phyloP scores from a whole-genome alignment of 2,797 vertebrate genomes.

The Denticeps clupeoides region DNA sequence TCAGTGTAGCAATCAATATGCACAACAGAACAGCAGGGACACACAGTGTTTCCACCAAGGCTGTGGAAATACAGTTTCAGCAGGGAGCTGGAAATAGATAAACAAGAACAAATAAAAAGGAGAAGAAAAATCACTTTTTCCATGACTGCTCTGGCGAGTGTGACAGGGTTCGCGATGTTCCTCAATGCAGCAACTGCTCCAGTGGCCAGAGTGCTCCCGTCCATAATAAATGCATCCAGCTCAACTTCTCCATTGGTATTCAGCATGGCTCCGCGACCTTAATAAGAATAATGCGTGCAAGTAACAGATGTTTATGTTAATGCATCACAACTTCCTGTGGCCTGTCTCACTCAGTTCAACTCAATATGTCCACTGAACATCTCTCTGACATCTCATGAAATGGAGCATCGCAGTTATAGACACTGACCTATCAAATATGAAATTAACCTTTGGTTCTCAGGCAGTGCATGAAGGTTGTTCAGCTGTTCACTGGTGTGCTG shows the following conservation, averaged over 20 bases:
- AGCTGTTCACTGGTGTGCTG: no score
- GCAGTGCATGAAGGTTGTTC: no score
- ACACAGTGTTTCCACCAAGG: not conserved
- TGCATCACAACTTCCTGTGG: conserved; percentile 29
- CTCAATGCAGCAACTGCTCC: conserved; percentile 53
- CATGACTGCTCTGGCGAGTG: conserved; percentile 55
- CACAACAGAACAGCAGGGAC: no score
- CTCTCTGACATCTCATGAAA: no score
- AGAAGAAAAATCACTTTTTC: conserved; percentile 45
- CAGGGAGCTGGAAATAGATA: no score
- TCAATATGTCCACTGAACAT: conserved; percentile 43
- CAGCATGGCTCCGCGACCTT: conserved; percentile 52
- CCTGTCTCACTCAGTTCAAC: conserved; percentile 11
- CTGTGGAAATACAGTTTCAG: no score
- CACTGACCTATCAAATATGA: no score
- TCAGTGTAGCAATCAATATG: no score
- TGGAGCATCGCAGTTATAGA: no score
- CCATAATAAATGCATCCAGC: conserved; percentile 64
- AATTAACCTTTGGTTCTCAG: no score
- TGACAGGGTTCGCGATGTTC: conserved; percentile 60
- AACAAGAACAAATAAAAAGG: conserved; percentile 8
- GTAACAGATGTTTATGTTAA: conserved; percentile 60
- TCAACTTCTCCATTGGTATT: conserved; percentile 60
- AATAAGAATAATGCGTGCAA: conserved; percentile 13
- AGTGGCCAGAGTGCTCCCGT: conserved; percentile 50